Base-by-base conservation (phyloP, 2,888 invertebrate species). In the Diachrysia chrysitis region DNA sequence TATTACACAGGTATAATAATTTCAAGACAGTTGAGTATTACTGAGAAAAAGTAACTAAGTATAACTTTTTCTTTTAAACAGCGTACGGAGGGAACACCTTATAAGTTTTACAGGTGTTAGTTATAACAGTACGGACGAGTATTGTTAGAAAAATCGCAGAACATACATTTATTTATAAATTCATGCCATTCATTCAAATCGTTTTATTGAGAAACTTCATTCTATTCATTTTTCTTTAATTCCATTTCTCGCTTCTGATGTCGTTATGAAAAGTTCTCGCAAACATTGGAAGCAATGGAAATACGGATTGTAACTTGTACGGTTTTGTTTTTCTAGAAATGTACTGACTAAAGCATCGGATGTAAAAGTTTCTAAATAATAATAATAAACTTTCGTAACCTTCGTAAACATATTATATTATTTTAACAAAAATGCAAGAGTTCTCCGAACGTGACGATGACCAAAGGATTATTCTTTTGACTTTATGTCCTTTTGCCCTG, bases 131-230 rank as follows among this genome's bases (percentile, higher is more conserved):
- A 53, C 46, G 17, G 37, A 59, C 53, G 35, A 37, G 54, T 57
- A 55, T 19, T 17, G 25, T 46, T 37, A 65, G 19, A 21, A 55
- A 70, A 56, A 46, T 37, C 5, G 3, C 23, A 76, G 61, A 56
- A 71, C 58, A 37, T 17, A 55, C 42, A 21, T 37, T 59, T 12
- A 58, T 51, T 58, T 42, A 21, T 37, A 63, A 14, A 58, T 51
- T 67, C 68, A 16, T 73, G n/a, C n/a, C n/a, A n/a, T n/a, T n/a
- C n/a, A 73, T 57, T 68, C 56, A 73, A 68, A 73, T 32, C 29
- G 29, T 60, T 54, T 60, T 55, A 42, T 37, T 37, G 37, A 58
- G 5, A 19, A 56, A 57, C 17, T 21, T 32, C 32, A 17, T 17
- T 4, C 1, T 17, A 46, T 17, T 46, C 9, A 7, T 17, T 46